These are phyloP conservation scores for Drosophila lowei DNA, from an alignment of 1,140 invertebrate genomes.

Conservation along the genomic window DNA sequence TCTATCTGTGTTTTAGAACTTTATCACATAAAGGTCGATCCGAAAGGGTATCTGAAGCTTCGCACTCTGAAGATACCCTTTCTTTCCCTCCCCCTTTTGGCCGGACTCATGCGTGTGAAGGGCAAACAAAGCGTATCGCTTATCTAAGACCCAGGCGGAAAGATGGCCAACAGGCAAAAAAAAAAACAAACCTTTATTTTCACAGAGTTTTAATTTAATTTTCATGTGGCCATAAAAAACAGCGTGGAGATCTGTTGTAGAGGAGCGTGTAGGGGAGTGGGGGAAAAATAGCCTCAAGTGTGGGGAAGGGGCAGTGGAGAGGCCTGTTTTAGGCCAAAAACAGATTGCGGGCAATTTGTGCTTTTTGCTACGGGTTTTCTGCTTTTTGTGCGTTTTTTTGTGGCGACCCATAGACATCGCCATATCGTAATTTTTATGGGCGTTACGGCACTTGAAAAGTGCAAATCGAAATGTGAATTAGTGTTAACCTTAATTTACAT, in stretches of 20 bases:
- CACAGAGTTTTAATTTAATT: conserved; percentile 68
- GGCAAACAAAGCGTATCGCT: conserved; percentile 54
- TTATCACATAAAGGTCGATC: too few relatives aligned
- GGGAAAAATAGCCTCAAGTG: neutral
- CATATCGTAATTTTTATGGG: conserved; percentile 36
- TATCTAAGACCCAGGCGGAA: conserved; percentile 40
- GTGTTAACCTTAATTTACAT: conserved; percentile 50
- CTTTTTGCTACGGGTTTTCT: conserved; percentile 15
- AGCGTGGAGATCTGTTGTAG: neutral
- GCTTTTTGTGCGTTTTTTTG: too few relatives aligned
- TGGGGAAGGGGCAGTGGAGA: neutral
- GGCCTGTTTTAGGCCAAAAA: conserved; percentile 3
- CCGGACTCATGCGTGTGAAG: conserved; percentile 66
- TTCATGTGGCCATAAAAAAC: conserved; percentile 60
- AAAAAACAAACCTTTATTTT: conserved; percentile 50
- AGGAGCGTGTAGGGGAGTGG: neutral
- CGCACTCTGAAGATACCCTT: conserved; percentile 17
- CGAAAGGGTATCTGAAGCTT: conserved; percentile 9
- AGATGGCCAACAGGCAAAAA: conserved; percentile 22
- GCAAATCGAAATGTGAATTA: conserved; percentile 59
- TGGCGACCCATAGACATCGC: neutral
- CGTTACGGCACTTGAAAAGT: conserved; percentile 6
- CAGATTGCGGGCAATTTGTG: conserved; percentile 34
- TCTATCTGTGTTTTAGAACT: too few relatives aligned
- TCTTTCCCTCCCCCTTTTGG: too few relatives aligned